Evolutionary conservation across 2,113 vertebrate genomes (phyloP), one percentile per base, ranked within the genome.

Genomic region (Anoplopoma fimbria): DNA sequence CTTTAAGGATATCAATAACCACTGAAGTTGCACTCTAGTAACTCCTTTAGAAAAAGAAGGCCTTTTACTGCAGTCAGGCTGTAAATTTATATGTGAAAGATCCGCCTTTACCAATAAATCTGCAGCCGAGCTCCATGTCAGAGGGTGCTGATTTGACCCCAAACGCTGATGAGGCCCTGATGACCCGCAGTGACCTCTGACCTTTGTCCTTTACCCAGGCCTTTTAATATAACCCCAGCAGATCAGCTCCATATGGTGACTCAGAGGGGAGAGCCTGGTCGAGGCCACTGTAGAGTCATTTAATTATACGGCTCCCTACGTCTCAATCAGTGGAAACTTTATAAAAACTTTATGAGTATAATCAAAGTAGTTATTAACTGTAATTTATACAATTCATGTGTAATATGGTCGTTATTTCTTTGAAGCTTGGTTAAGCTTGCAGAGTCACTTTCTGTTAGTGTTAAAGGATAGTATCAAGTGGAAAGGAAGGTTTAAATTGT

Each of bases 171-270:
- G 63, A 57, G 47, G 53, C 62, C 36, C 68, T 40, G 15, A 47
- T 69, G 84, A 84, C 85, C 70, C 13, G 0, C 47, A 45, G 47
- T 58, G 55, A 90, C 85, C 80, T 71, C 68, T 87, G 88, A 88
- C 84, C 76, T 65, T 33, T 75, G 51, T 47, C 31, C 70, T 74
- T 9, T 72, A 55, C 27, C 61, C 14, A 9, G 57, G 33, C 33
- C 61, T 29, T 87, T 82, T 64, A 62, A 69, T 78, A 73, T 58
- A 55, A 81, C 45, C 49, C 65, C 70, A 73, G 60, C 61, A 82
- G 74, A 88, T 62, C 58, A 76, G 51, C 47, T 79, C 85, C 87
- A 84, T 77, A 73, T 81, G 79, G 77, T 69, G 57, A 55, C 27
- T 65, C 31, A 14, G n/a, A 79, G 31, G 70, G 36, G 23, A 65